Conservation (phyloP, 37 sponge, comb jelly and placozoan genomes). For the Halichondria panicea region DNA sequence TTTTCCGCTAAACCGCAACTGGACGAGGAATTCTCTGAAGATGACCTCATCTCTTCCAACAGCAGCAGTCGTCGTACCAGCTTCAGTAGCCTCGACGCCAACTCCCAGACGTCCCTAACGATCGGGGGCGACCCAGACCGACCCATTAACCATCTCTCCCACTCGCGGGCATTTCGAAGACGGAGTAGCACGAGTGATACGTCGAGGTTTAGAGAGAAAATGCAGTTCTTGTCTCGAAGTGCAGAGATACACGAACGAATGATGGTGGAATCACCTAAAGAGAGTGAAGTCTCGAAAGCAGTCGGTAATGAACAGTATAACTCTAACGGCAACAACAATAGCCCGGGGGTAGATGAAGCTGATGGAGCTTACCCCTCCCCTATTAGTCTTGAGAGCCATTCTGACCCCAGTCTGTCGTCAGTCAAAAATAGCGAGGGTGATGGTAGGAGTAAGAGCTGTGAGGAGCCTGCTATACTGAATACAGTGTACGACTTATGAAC, state of each 20-base stretch:
- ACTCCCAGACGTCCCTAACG: neutral
- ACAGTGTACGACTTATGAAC: too few relatives aligned
- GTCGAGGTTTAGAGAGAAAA: constrained; percentile 9
- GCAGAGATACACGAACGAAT: constrained; percentile 7
- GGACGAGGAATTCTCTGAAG: constrained; percentile 31
- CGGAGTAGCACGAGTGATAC: constrained; percentile 37
- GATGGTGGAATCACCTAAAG: neutral
- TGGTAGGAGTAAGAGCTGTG: too few relatives aligned
- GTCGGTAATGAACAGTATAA: too few relatives aligned
- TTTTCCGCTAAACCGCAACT: constrained; percentile 20
- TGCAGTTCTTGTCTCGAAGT: constrained; percentile 9
- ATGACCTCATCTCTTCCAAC: constrained; percentile 36
- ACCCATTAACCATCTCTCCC: too few relatives aligned
- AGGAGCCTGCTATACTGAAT: too few relatives aligned
- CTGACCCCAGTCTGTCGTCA: too few relatives aligned
- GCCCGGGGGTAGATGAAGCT: too few relatives aligned
- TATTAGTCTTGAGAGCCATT: too few relatives aligned
- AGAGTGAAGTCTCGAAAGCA: too few relatives aligned
- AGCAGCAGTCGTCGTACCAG: constrained; percentile 44
- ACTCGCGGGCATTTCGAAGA: constrained; percentile 11
- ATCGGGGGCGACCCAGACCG: neutral
- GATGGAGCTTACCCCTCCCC: too few relatives aligned
- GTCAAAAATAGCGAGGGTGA: too few relatives aligned
- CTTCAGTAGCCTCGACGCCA: constrained; percentile 19
- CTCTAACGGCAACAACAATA: too few relatives aligned